Conservation (phyloP, 1,140 invertebrate species). For the Pseudobourletiella spinata region DNA sequence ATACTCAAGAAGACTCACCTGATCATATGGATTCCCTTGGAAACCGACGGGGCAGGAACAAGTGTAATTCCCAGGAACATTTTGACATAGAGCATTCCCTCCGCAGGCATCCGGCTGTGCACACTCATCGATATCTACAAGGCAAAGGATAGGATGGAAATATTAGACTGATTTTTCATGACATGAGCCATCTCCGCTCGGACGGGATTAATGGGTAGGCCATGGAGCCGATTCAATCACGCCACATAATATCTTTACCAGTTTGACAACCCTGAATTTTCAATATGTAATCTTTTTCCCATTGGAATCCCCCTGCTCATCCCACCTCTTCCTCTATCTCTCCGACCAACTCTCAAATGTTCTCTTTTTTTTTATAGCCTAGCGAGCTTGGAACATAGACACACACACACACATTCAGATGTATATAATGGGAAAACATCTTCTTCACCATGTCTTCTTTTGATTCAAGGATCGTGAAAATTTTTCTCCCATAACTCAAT, state of each 20-base stretch:
- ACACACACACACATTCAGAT: too few relatives aligned
- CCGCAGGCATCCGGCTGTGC: conserved; percentile 65
- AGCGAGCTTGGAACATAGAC: too few relatives aligned
- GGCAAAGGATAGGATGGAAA: not conserved
- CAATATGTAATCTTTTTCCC: too few relatives aligned
- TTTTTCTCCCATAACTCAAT: too few relatives aligned
- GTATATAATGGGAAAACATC: too few relatives aligned
- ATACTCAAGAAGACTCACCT: conserved; percentile 9
- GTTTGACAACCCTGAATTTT: too few relatives aligned
- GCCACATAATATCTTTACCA: too few relatives aligned
- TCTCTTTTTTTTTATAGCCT: not conserved
- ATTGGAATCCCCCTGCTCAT: too few relatives aligned
- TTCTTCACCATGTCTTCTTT: too few relatives aligned
- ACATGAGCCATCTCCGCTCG: not conserved
- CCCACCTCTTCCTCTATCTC: not conserved
- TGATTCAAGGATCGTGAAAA: too few relatives aligned
- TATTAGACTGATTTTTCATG: not conserved
- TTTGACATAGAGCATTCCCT: conserved; percentile 66
- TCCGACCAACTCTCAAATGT: not conserved
- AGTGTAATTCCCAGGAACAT: conserved; percentile 77
- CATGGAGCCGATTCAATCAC: not conserved
- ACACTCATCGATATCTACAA: conserved; percentile 79
- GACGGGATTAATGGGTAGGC: not conserved
- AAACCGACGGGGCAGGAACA: conserved; percentile 74
- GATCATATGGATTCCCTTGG: conserved; percentile 74